Percentiles rank a stretch among this genome's conserved stretches.
phyloP scores from a whole-genome alignment of 2,797 vertebrate species.

The Microchirus variegatus region DNA sequence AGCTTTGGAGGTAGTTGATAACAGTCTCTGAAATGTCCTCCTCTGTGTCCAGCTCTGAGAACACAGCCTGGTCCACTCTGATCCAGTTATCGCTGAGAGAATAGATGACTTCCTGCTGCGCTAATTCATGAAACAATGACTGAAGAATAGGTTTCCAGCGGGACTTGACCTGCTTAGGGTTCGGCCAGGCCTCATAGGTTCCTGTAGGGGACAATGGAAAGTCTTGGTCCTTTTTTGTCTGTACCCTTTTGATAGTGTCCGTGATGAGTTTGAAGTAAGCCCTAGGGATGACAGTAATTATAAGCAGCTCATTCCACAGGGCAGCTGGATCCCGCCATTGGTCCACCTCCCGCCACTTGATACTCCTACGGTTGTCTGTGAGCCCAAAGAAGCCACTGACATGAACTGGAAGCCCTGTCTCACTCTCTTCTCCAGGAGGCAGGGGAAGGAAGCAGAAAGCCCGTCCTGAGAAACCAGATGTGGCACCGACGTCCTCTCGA shows the following conservation, averaged over 20 bases:
- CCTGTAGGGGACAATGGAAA: constrained; percentile 84
- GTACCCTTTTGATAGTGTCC: constrained; percentile 88
- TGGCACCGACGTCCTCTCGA: constrained; percentile 83
- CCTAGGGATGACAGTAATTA: constrained; percentile 89
- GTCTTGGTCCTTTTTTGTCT: constrained; percentile 86
- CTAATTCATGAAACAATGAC: constrained; percentile 89
- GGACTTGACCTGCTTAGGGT: constrained; percentile 82
- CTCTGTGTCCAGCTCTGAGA: constrained; percentile 88
- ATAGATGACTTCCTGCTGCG: constrained; percentile 88
- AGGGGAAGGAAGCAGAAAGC: constrained; percentile 98
- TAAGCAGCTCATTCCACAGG: constrained; percentile 95
- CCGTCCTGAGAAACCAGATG: constrained; percentile 88
- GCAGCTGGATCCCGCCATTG: constrained; percentile 97
- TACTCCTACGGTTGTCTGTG: constrained; percentile 97
- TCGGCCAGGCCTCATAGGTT: constrained; percentile 93
- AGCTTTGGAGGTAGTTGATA: constrained; percentile 93
- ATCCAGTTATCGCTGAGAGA: constrained; percentile 89
- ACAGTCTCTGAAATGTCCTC: constrained; percentile 84
- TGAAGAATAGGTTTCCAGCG: constrained; percentile 92
- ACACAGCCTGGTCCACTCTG: constrained; percentile 86
- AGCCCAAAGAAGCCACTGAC: constrained; percentile 98
- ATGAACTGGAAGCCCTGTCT: constrained; percentile 95
- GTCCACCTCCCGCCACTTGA: constrained; percentile 97
- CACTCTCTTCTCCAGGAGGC: constrained; percentile 94
- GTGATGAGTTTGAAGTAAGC: constrained; percentile 91